Base-by-base conservation (phyloP, 2,797 vertebrate species). In the Molossus alvarezi region DNA sequence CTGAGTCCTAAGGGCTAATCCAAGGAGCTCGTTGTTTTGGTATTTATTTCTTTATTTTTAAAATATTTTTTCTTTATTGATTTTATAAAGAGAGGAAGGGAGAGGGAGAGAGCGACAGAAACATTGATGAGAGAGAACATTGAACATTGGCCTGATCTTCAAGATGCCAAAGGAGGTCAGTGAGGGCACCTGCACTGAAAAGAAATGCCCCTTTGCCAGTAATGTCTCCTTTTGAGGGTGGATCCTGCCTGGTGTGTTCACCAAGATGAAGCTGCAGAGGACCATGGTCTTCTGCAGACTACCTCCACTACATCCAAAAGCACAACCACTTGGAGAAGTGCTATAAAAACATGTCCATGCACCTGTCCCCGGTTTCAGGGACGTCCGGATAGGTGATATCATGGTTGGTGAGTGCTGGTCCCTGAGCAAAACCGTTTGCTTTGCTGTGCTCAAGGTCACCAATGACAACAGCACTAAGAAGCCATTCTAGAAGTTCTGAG, bases 241-340 rank as follows among this genome's bases (percentile, higher is more conserved):
- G 20, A 99, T 99, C 91, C 98, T 99, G 57, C 99, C 99, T 17
- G 99, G 99, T 99, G 72, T 99, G 90, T 99, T 99, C 96, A 99
- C 99, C 91, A 99, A 99, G 98, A 99, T 99, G 99, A 99, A 99
- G 99, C 99, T 99, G 99, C 99, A 99, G 98, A 99, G 98, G 37
- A 99, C 99, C 85, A 99, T 99, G 0, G 99, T 99, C 41, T 99
- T 99, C 98, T 98, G 99, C 45, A 9, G 99, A 99, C 94, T 99
- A 99, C 96, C 98, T 99, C 98, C 99, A 99, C 97, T 99, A 99
- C 98, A 99, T 99, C 97, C 99, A 99, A 97, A 99, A 99, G 97
- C 99, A 99, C 99, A 99, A 99, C 98, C 99, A 99, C 62, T 99
- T 99, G 85, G 99, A 99, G 98, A 99, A 99, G 98, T 99, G 99